phyloP scores from a whole-genome alignment of 2,888 invertebrate species.

The Agrotis exclamationis region DNA sequence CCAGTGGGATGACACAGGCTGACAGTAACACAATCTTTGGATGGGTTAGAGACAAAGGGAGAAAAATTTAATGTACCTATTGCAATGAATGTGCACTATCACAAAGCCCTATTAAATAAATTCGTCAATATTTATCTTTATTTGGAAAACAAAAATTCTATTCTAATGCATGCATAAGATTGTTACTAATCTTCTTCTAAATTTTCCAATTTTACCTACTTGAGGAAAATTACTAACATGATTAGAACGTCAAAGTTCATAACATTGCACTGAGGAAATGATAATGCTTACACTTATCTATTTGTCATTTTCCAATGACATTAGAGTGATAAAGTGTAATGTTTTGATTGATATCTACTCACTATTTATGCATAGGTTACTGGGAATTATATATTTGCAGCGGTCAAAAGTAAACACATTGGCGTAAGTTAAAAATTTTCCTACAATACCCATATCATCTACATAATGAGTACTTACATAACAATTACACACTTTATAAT shows the following conservation, averaged over 20 bases:
- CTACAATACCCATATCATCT: conserved; percentile 29
- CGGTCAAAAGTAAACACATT: conserved; percentile 32
- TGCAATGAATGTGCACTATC: too few relatives aligned
- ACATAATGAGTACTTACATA: conserved; percentile 30
- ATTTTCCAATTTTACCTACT: neutral
- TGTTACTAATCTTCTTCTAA: neutral
- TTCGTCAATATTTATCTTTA: too few relatives aligned
- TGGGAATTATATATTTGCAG: neutral
- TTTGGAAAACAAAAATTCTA: too few relatives aligned
- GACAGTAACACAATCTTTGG: too few relatives aligned
- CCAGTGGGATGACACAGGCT: too few relatives aligned
- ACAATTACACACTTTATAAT: conserved; percentile 25
- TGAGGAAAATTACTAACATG: neutral
- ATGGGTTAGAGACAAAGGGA: too few relatives aligned
- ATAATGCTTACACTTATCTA: conserved; percentile 37
- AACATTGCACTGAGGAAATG: conserved; percentile 18
- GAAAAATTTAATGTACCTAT: too few relatives aligned
- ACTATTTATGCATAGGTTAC: neutral
- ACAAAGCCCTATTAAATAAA: too few relatives aligned
- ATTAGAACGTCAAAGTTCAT: conserved; percentile 38
- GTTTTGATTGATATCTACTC: conserved; percentile 22
- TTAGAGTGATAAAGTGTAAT: conserved; percentile 22
- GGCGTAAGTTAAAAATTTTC: neutral
- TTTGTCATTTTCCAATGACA: conserved; percentile 48
- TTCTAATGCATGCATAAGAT: neutral